Percentiles rank a stretch among this genome's conserved stretches.
Conservation (phyloP, 2,797 vertebrate species). For the Melanotaenia maccullochi region DNA sequence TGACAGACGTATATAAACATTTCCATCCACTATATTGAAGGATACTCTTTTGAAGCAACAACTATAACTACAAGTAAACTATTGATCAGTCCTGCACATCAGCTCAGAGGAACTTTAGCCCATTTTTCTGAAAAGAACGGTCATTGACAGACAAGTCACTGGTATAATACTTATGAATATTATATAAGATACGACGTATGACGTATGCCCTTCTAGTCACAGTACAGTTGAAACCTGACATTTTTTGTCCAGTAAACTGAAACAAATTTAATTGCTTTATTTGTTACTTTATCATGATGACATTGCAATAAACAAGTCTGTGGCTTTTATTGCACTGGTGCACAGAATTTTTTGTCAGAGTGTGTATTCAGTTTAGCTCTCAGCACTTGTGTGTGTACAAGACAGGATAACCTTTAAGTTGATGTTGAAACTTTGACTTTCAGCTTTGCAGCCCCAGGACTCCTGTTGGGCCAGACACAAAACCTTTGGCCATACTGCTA, state of each 20-base stretch:
- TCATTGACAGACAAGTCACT: neutral
- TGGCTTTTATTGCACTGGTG: neutral
- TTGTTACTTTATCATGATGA: neutral
- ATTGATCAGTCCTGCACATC: neutral
- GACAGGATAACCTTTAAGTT: conserved; percentile 12
- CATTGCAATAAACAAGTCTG: neutral
- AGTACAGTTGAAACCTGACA: neutral
- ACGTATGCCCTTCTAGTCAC: neutral
- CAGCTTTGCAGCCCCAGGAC: conserved; percentile 6
- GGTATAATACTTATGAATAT: neutral
- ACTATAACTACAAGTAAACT: conserved; percentile 8
- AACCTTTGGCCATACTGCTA: conserved; percentile 3
- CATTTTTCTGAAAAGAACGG: neutral
- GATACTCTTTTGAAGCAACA: neutral
- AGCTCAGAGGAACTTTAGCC: conserved; percentile 12
- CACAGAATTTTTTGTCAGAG: conserved; percentile 4
- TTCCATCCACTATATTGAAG: neutral
- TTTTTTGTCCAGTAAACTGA: neutral
- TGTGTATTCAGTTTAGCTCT: conserved; percentile 12
- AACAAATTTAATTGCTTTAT: neutral
- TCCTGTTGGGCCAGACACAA: conserved; percentile 3
- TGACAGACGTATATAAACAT: neutral
- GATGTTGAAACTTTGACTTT: conserved; percentile 35
- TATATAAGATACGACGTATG: neutral
- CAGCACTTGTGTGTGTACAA: conserved; percentile 2